Evolutionary conservation across 1,140 invertebrate genomes (phyloP), one percentile per base, ranked within the genome.

Genomic region (Zaprionus camerounensis): DNA sequence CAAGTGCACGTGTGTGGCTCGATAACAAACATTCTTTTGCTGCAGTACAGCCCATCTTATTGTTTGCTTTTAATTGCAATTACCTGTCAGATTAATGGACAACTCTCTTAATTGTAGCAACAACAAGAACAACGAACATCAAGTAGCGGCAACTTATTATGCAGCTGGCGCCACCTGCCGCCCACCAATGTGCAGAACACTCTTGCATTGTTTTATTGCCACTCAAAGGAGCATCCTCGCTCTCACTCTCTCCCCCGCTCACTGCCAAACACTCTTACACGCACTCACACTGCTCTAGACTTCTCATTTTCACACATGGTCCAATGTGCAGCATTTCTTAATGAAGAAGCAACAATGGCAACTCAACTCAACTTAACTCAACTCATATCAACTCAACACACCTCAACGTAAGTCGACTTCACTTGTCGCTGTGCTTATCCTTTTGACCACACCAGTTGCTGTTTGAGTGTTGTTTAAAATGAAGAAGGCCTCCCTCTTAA

Each of bases 41-140:
- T 28, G 72, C 22, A 17, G 31, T 9, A 55, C 55, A 13, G 26
- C 56, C 24, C 3, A n/a, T 67, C 59, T 51, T 65, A 57, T 72
- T 77, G 74, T 72, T 77, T 20, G 41, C n/a, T 59, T 71, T 67
- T 77, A 76, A 76, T 73, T 76, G 70, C 69, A 76, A 76, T 76
- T 76, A 76, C 70, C 74, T 72, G 74, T 67, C 74, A 73, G 62
- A 77, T 72, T 77, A 73, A 77, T 73, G 74, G 63, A 61, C 57
- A 76, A 28, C 62, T 65, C 73, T 73, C 57, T 72, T 77, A 67
- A 77, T 67, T 77, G 63, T 72, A 62, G 55, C 72, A 75, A 63
- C 71, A 69, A 63, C 49, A 61, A 9, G 46, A n/a, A 41, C 2
- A 41, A 41, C 31, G 38, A 41, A 41, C 4, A 41, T 6, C 17